Conservation (phyloP, 2,113 vertebrate genomes). For the Misgurnus anguillicaudatus region DNA sequence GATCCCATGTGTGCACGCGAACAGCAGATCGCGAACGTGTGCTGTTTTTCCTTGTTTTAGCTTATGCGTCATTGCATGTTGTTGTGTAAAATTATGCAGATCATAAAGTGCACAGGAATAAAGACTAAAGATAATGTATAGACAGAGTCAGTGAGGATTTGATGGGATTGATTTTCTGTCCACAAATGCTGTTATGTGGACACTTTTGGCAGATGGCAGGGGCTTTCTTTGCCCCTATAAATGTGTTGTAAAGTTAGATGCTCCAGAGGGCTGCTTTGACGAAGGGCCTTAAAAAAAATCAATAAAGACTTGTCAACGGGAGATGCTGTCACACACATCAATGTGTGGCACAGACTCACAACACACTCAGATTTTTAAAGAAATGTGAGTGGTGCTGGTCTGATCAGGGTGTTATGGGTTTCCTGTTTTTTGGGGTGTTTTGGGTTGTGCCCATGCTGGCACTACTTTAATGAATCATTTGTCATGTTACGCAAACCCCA, state of each 20-base stretch:
- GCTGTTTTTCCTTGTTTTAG: constrained; percentile 20
- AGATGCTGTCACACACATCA: constrained; percentile 56
- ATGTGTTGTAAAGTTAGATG: constrained; percentile 30
- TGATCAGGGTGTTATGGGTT: neutral
- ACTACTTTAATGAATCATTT: too few relatives aligned
- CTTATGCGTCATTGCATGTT: neutral
- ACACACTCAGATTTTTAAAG: neutral
- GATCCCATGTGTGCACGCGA: constrained; percentile 27
- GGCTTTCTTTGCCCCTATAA: constrained; percentile 77
- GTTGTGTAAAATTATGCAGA: constrained; percentile 15
- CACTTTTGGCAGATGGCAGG: constrained; percentile 77
- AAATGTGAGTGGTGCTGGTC: neutral
- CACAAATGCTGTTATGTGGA: constrained; percentile 83
- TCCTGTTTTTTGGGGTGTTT: neutral
- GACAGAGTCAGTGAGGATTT: constrained; percentile 18
- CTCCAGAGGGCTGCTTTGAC: constrained; percentile 3
- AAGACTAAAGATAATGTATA: constrained; percentile 10
- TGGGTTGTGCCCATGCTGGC: too few relatives aligned
- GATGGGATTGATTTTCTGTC: constrained; percentile 88
- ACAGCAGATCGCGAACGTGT: neutral
- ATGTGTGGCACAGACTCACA: constrained; percentile 16
- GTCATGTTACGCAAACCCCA: too few relatives aligned
- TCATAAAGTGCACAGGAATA: neutral
- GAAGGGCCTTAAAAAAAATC: constrained; percentile 75
- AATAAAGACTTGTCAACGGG: constrained; percentile 86